phyloP scores from a whole-genome alignment of 2,113 vertebrate genomes.

The Bambusicola thoracicus region DNA sequence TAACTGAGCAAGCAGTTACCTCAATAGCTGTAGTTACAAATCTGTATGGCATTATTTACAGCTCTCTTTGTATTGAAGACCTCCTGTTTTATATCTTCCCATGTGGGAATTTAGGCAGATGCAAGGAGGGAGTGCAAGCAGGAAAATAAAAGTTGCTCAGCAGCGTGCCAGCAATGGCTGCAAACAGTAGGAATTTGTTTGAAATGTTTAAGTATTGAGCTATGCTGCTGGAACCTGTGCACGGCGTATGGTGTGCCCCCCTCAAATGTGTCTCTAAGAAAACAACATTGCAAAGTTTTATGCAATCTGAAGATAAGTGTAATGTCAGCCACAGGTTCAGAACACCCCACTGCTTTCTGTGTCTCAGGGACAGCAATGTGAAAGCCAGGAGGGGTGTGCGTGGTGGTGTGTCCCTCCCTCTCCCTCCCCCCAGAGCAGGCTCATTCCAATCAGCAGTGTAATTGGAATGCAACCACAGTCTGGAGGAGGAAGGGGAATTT shows the following conservation, averaged over 20 bases:
- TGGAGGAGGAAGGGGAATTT: conserved; percentile 81
- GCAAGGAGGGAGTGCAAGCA: conserved; percentile 1
- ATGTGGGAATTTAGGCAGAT: conserved; percentile 27
- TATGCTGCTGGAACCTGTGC: conserved; percentile 32
- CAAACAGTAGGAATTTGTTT: conserved; percentile 46
- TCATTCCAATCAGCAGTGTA: conserved; percentile 81
- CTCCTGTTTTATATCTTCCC: conserved; percentile 48
- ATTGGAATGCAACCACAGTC: conserved; percentile 80
- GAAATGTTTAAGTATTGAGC: conserved; percentile 1
- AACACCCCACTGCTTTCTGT: neutral
- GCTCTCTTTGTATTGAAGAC: conserved; percentile 20
- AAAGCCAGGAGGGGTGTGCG: conserved; percentile 30
- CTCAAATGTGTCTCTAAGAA: neutral
- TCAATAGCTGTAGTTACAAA: conserved; percentile 34
- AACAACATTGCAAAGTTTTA: neutral
- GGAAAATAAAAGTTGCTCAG: neutral
- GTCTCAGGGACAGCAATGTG: conserved; percentile 24
- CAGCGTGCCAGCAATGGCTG: neutral
- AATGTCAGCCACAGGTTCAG: neutral
- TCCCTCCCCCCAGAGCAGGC: conserved; percentile 58
- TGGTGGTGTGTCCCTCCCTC: neutral
- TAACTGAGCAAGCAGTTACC: neutral
- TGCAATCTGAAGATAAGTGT: neutral
- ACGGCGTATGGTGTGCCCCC: neutral
- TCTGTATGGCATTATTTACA: neutral